Evolutionary conservation across 2,888 invertebrate genomes (phyloP), one percentile per base, ranked within the genome.

Genomic region (Lypha dubia): DNA sequence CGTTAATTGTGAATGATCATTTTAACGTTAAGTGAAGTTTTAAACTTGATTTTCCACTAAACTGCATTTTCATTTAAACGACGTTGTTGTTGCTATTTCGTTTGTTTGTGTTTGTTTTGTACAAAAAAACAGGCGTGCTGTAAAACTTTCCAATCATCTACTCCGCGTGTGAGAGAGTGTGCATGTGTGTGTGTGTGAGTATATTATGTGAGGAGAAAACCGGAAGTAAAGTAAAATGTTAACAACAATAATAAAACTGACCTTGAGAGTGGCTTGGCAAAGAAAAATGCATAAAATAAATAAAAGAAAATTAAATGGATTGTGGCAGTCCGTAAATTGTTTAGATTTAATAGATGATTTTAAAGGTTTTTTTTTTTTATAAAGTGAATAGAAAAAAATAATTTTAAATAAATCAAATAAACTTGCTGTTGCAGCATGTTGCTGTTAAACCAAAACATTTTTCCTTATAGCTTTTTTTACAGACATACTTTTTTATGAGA

Each of bases 1-100:
- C 13, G 44, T 46, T 9, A 49, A 6, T 41, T 41, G 24, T 53
- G 38, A 53, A 70, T 76, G 62, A 83, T 79, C 70, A 68, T 17
- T 75, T 79, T 49, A 79, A 67, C 82, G 70, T 75, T 79, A 79
- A 82, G 74, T 53, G 58, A 74, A 70, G 68, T 74, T 76, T 68
- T 81, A 84, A 84, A 84, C 84, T 84, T 84, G 84, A 81, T 74
- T 81, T 84, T 84, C 81, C 81, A 84, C 77, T 77, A 81, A 70
- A 70, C 70, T 62, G 75, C 74, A 80, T 80, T 74, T 68, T 51
- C 67, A 51, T 74, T 63, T 56, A 41, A 82, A 62, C 35, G 17
- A 15, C 11, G 44, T 35, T 13, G 28, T 20, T 49, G 38, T 58
- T 22, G n/a, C 17, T n/a, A 41, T 17, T 22, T 17, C 65, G 8